phyloP scores from a whole-genome alignment of 23 tunicate species.

The Ascidia mentula region DNA sequence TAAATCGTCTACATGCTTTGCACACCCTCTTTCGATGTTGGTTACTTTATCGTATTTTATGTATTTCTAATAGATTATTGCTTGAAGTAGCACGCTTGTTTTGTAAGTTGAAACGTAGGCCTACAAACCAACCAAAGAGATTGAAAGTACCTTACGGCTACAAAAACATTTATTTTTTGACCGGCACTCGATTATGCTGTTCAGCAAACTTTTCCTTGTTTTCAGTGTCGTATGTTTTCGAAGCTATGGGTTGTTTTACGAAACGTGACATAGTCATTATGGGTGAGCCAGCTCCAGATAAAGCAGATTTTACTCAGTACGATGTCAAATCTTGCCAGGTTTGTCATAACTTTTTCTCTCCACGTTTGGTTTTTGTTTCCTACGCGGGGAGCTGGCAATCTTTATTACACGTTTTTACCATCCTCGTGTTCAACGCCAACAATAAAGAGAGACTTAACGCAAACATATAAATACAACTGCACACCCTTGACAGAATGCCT shows the following conservation, averaged over 20 bases:
- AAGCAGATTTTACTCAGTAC: neutral
- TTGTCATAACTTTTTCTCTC: neutral
- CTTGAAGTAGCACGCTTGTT: neutral
- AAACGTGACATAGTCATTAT: neutral
- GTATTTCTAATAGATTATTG: neutral
- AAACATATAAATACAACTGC: too few species aligned
- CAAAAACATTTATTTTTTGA: too few species aligned
- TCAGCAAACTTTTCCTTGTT: neutral
- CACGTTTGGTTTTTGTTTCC: neutral
- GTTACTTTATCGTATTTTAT: neutral
- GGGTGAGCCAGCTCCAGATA: conserved; percentile 9
- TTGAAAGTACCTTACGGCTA: too few species aligned
- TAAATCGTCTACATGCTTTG: neutral
- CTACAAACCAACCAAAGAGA: too few species aligned
- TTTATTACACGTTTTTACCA: too few species aligned
- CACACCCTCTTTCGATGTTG: neutral
- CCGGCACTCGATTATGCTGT: too few species aligned
- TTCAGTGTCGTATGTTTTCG: neutral
- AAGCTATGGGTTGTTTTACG: conserved; percentile 11
- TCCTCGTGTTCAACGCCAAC: neutral
- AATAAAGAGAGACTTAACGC: neutral
- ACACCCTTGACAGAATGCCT: neutral
- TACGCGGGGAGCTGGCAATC: neutral
- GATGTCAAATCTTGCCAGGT: neutral
- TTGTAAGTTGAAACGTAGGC: too few species aligned